phyloP scores from a whole-genome alignment of 30 jellyfish, hydroid and myxozoan species.

The Aurelia coerulea region DNA sequence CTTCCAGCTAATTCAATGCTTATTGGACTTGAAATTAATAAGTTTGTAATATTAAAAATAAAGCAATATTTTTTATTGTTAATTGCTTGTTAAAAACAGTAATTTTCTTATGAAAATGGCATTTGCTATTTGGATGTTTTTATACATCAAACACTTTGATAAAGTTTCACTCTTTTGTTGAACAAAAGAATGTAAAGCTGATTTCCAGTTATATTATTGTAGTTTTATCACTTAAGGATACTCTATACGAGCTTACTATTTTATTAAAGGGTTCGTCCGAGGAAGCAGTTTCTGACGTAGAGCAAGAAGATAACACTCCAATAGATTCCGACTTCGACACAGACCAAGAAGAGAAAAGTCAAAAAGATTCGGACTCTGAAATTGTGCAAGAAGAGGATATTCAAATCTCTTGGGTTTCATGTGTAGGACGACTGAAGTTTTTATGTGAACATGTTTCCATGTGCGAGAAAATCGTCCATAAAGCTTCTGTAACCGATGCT shows the following conservation, averaged over 20 bases:
- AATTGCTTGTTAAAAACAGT: no score
- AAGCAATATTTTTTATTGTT: no score
- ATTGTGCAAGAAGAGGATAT: conserved; percentile 19
- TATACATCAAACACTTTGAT: no score
- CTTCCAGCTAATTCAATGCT: no score
- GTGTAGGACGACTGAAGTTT: conserved; percentile 38
- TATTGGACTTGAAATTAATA: no score
- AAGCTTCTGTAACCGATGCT: conserved; percentile 62
- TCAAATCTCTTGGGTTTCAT: conserved; percentile 53
- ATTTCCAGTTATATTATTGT: neutral
- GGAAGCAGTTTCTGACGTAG: conserved; percentile 45
- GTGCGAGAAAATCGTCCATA: conserved; percentile 54
- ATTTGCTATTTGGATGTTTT: no score
- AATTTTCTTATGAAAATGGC: no score
- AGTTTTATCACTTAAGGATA: conserved; percentile 1
- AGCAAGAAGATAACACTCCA: conserved; percentile 25
- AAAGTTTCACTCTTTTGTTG: no score
- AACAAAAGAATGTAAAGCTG: neutral
- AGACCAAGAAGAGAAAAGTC: conserved; percentile 14
- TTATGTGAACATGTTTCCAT: conserved; percentile 52
- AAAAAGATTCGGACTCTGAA: no score
- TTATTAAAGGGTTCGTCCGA: conserved; percentile 31
- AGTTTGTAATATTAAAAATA: no score
- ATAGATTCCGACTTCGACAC: no score
- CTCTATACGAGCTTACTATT: conserved; percentile 22